phyloP scores from a whole-genome alignment of 2,888 invertebrate genomes.

The Pterostichus madidus region DNA sequence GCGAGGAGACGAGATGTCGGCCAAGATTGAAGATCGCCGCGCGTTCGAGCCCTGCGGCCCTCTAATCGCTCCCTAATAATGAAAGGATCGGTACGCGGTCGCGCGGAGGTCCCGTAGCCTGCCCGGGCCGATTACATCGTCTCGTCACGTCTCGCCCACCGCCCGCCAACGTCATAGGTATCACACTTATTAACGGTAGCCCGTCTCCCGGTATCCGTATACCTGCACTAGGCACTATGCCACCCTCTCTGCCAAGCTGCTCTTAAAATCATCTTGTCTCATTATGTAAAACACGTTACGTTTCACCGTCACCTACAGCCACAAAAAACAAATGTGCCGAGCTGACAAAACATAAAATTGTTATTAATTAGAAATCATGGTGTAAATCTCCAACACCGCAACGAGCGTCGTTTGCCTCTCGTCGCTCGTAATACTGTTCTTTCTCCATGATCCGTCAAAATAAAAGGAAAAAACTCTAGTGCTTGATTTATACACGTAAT shows the following conservation, averaged over 20 bases:
- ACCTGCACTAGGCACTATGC: not conserved
- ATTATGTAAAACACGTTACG: constrained; percentile 20
- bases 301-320: not conserved
- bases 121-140: constrained; percentile 2
- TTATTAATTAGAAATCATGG: constrained; percentile 43
- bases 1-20: constrained; percentile 13
- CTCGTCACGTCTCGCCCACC: constrained; percentile 19
- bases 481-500: constrained; percentile 60
- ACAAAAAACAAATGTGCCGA: not conserved
- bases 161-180: constrained; percentile 14
- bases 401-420: not conserved
- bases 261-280: constrained; percentile 19
- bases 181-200: constrained; percentile 44
- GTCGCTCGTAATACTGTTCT: constrained; percentile 25
- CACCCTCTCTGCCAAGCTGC: too few species aligned
- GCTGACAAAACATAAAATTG: constrained; percentile 5
- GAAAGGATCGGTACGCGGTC: constrained; percentile 28
- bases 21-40: constrained; percentile 18
- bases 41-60: constrained; percentile 24
- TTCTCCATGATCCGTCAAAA: constrained; percentile 39
- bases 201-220: not conserved
- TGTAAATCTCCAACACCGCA: constrained; percentile 14
- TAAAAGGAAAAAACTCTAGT: constrained; percentile 48
- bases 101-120: constrained; percentile 1
- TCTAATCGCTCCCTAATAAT: constrained; percentile 56